Percentiles rank a stretch among this genome's conserved stretches.
Evolutionary conservation across 1,140 invertebrate genomes (phyloP).

Genomic region (Hycleus cichorii): DNA sequence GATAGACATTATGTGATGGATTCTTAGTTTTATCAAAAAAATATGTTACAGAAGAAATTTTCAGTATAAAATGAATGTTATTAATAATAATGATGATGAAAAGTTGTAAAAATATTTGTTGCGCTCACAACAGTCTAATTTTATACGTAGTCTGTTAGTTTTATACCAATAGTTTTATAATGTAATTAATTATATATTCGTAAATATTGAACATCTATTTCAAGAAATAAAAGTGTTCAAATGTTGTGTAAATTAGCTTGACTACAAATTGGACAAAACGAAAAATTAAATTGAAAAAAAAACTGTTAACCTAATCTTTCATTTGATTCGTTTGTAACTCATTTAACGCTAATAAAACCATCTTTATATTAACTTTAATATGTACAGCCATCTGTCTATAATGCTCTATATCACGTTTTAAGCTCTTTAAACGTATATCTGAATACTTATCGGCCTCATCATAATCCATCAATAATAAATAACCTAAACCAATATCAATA

Average conservation of each 20-base stretch:
- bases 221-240: conserved; percentile 16
- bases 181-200: conserved; percentile 4
- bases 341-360: conserved; percentile 36
- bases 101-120: conserved; percentile 25
- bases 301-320: conserved; percentile 20
- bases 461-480: conserved; percentile 34
- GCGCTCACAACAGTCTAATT: conserved; percentile 34
- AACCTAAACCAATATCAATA: conserved; percentile 34
- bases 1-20: conserved; percentile 10
- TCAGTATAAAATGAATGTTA: conserved; percentile 2
- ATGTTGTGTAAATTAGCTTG: conserved; percentile 25
- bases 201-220: conserved; percentile 11
- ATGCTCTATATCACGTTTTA: conserved; percentile 37
- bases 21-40: conserved; percentile 6
- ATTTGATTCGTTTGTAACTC: conserved; percentile 26
- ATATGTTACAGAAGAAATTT: conserved; percentile 17
- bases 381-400: conserved; percentile 34
- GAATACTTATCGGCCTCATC: conserved; percentile 38
- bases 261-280: conserved; percentile 20
- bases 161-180: conserved; percentile 29
- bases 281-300: conserved; percentile 23
- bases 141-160: conserved; percentile 33
- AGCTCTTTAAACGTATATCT: conserved; percentile 32
- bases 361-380: conserved; percentile 39
- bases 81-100: not conserved